These are phyloP conservation scores for Hipposideros armiger DNA, from an alignment of 2,113 vertebrate genomes.

Conservation along the genomic window DNA sequence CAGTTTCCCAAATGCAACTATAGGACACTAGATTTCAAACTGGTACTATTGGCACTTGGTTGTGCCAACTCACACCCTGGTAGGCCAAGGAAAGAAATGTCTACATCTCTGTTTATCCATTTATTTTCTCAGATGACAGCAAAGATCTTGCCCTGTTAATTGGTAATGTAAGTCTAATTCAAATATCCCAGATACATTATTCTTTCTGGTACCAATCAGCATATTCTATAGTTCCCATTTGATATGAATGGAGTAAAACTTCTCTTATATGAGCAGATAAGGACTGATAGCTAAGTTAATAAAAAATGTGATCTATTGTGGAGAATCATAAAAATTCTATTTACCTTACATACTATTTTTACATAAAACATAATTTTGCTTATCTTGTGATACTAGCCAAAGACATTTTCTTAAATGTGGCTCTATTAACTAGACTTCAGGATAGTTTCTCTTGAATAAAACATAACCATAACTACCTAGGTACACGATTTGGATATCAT, in stretches of 20 bases:
- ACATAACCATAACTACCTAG: not conserved
- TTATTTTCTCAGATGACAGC: not conserved
- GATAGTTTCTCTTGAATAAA: constrained; percentile 34
- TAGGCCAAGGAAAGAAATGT: not conserved
- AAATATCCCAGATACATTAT: not conserved
- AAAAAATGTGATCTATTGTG: not conserved
- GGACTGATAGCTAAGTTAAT: not conserved
- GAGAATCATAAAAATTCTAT: not conserved
- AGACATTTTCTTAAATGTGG: not conserved
- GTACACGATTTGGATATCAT: not conserved
- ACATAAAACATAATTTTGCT: constrained; percentile 31
- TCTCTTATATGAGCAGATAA: not conserved
- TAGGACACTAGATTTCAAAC: not conserved
- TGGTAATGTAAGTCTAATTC: not conserved
- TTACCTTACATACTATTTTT: not conserved
- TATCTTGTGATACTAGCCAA: not conserved
- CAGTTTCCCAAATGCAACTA: not conserved
- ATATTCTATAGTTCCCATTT: not conserved
- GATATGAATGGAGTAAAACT: not conserved
- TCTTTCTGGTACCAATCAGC: constrained; percentile 4
- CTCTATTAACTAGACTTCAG: not conserved
- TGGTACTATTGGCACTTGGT: not conserved
- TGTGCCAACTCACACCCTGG: not conserved
- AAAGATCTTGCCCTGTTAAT: not conserved
- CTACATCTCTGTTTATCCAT: not conserved